Percentiles rank a stretch among this genome's conserved stretches.
Evolutionary conservation across 2,888 invertebrate species (phyloP).

Genomic region (Agrochola litura): DNA sequence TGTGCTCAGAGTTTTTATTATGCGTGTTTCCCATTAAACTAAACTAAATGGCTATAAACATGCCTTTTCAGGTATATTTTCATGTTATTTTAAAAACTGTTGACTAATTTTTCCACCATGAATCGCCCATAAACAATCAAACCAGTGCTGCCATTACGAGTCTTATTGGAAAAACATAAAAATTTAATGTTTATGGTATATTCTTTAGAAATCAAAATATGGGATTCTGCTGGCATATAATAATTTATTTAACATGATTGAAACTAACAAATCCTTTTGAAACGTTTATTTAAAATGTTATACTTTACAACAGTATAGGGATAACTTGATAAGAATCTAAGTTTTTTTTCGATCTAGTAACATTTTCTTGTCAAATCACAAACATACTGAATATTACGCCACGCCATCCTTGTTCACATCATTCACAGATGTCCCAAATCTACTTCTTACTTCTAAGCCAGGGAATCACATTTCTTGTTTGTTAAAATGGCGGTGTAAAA

Average conservation of each 20-base stretch:
- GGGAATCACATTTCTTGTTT: not conserved
- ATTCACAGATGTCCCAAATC: not conserved
- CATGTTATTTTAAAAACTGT: constrained; percentile 69
- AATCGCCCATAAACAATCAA: constrained; percentile 73
- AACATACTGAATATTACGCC: no score
- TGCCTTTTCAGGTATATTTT: constrained; percentile 64
- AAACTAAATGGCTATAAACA: constrained; percentile 65
- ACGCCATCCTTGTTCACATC: not conserved
- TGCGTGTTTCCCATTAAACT: constrained; percentile 89
- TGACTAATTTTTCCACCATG: constrained; percentile 76
- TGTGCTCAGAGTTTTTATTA: constrained; percentile 79
- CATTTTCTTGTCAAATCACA: not conserved
- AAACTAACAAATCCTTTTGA: not conserved
- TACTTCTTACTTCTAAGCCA: no score
- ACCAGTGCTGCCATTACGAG: constrained; percentile 42
- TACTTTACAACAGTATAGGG: not conserved
- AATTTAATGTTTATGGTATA: constrained; percentile 19
- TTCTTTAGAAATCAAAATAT: not conserved
- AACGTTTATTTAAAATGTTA: no score
- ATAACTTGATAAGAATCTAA: no score
- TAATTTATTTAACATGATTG: not conserved
- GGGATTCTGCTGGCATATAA: not conserved
- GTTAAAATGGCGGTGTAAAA: not conserved
- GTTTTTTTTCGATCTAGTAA: constrained; percentile 4
- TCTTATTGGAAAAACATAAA: constrained; percentile 16